These are phyloP conservation scores for Drosophila willistoni DNA, from an alignment of 1,140 invertebrate species.

Conservation along the genomic window DNA sequence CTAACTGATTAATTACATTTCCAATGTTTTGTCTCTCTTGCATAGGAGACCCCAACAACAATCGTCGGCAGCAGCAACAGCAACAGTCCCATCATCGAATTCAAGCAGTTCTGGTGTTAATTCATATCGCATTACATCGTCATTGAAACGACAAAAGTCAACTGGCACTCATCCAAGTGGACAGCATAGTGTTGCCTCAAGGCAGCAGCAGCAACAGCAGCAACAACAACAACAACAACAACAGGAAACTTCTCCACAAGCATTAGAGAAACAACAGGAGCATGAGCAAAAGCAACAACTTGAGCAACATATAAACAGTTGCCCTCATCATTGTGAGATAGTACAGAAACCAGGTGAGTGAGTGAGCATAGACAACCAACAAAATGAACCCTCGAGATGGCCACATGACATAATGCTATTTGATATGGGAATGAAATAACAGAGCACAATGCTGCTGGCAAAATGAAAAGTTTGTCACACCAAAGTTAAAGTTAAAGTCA, in stretches of 20 bases:
- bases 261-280: slow-evolving; percentile 51
- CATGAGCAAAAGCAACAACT: slow-evolving; percentile 8
- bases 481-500: neutral
- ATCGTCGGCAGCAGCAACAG: slow-evolving; percentile 36
- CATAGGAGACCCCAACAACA: slow-evolving; percentile 59
- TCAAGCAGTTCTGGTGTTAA: slow-evolving; percentile 42
- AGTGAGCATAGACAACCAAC: slow-evolving; percentile 28
- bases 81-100: slow-evolving; percentile 65
- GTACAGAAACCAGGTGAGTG: slow-evolving; percentile 72
- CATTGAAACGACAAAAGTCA: slow-evolving; percentile 70
- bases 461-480: slow-evolving; percentile 14
- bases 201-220: slow-evolving; percentile 51
- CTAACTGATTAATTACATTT: neutral
- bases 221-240: slow-evolving; percentile 24
- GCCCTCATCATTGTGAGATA: slow-evolving; percentile 65
- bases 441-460: neutral
- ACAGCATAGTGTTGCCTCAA: slow-evolving; percentile 53
- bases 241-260: slow-evolving; percentile 26
- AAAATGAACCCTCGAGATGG: neutral
- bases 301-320: slow-evolving; percentile 43
- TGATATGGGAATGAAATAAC: slow-evolving; percentile 6
- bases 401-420: slow-evolving; percentile 7
- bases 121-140: slow-evolving; percentile 61
- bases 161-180: slow-evolving; percentile 66
- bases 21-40: neutral